These are phyloP conservation scores for Hyles euphorbiae DNA, from an alignment of 1,140 invertebrate species.

Conservation along the genomic window DNA sequence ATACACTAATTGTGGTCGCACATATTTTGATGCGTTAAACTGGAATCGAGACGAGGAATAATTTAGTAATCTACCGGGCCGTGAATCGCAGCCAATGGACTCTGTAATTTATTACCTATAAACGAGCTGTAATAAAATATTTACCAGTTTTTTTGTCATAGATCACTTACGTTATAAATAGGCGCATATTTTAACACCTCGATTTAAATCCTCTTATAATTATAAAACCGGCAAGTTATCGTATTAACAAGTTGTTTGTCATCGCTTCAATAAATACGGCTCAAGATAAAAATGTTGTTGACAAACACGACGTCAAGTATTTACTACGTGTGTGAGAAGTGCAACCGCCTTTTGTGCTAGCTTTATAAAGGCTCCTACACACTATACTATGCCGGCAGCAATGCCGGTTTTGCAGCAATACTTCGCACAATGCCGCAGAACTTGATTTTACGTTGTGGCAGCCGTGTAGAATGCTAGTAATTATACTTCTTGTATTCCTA, in stretches of 20 bases:
- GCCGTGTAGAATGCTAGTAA: no score
- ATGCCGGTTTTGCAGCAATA: no score
- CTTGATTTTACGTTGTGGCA: no score
- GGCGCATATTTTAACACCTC: slow-evolving; percentile 15
- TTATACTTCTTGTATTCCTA: no score
- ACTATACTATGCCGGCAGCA: no score
- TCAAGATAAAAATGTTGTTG: slow-evolving; percentile 10
- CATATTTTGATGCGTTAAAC: slow-evolving; percentile 2
- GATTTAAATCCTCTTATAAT: slow-evolving; percentile 14
- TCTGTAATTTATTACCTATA: slow-evolving; percentile 17
- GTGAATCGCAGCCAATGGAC: slow-evolving; percentile 12
- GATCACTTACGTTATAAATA: slow-evolving; percentile 12
- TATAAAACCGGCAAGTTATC: slow-evolving; percentile 11
- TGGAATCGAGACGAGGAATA: slow-evolving; percentile 4
- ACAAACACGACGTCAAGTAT: not conserved
- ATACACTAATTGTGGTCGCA: slow-evolving; percentile 1
- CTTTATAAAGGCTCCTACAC: no score
- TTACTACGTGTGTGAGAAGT: no score
- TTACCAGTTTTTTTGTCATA: slow-evolving; percentile 16
- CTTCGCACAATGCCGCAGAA: no score
- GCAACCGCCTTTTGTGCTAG: no score
- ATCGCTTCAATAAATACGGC: slow-evolving; percentile 16
- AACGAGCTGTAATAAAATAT: slow-evolving; percentile 19
- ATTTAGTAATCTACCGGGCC: slow-evolving; percentile 17
- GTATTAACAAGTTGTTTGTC: slow-evolving; percentile 16